Base-by-base conservation (phyloP, 1,140 invertebrate species). In the Aphidius gifuensis region DNA sequence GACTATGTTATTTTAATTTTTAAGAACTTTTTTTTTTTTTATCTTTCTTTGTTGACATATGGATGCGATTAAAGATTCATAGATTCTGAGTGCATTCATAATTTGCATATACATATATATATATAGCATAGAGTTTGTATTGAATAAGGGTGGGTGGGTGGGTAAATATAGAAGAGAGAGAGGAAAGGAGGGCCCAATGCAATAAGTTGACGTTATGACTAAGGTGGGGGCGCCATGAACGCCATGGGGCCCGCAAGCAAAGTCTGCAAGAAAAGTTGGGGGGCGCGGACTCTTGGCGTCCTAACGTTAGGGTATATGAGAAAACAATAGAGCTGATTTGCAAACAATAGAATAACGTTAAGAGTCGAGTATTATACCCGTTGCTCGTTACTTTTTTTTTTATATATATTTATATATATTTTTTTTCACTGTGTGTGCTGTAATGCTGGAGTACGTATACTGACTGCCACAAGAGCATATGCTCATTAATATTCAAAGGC, bases 291-390 rank as follows among this genome's bases (percentile, higher is more conserved):
- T 51, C 51, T 55, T 64, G 53, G 40, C 42, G 39, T 55, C 5
- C 40, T 40, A 55, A 55, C 11, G 53, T 43, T 46, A 47, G 2
- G 23, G 68, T 77, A 80, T 79, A 81, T 78, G 79, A 81, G 79
- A 80, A 81, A 80, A 81, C 79, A 81, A 81, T 81, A 81, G 79
- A 80, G 77, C 79, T 81, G 78, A 81, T 81, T 81, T 81, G 79
- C 80, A 81, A 81, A 81, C 80, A 81, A 81, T 81, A 80, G 80
- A 81, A 81, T 81, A 81, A 81, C 78, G 78, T 81, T 81, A 80
- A 79, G 75, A 79, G 74, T 74, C 74, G 71, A 76, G 78, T 80
- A 81, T 79, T 80, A 81, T 81, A 80, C 77, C 77, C 39, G 39
- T 53, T 53, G 39, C 53, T 74, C 71, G 74, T 78, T 78, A 77